Conservation (phyloP, 2,113 vertebrate species). For the Hymenochirus boettgeri region DNA sequence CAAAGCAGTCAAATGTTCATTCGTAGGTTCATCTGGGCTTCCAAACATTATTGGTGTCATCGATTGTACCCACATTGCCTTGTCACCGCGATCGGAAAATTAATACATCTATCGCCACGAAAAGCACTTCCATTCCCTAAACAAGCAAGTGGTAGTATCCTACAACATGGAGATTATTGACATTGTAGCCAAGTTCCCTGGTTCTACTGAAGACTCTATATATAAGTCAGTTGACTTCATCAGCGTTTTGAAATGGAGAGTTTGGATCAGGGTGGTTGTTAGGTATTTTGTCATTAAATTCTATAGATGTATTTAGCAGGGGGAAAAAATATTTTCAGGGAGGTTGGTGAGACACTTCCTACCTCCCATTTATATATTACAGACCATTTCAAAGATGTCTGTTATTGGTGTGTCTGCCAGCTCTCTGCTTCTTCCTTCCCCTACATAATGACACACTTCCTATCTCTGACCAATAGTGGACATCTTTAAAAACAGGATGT, state of each 20-base stretch:
- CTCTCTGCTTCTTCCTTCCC: too few relatives aligned
- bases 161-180: constrained; percentile 19
- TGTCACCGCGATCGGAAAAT: constrained; percentile 17
- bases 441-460: too few relatives aligned
- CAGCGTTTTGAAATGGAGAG: constrained; percentile 24
- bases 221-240: constrained; percentile 16
- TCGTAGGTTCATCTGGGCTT: constrained; percentile 13
- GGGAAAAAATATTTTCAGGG: too few relatives aligned
- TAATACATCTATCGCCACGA: constrained; percentile 23
- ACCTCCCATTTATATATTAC: too few relatives aligned
- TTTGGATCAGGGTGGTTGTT: constrained; percentile 19
- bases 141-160: constrained; percentile 24
- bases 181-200: constrained; percentile 22
- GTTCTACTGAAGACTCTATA: constrained; percentile 20
- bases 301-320: too few relatives aligned
- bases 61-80: constrained; percentile 30
- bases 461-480: too few relatives aligned
- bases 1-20: constrained; percentile 1
- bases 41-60: constrained; percentile 21
- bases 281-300: too few relatives aligned
- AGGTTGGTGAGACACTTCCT: too few relatives aligned
- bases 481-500: too few relatives aligned
- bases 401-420: too few relatives aligned
- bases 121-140: constrained; percentile 30
- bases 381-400: too few relatives aligned